Evolutionary conservation across 2,113 vertebrate genomes (phyloP).

Genomic region (Aphelocoma coerulescens): DNA sequence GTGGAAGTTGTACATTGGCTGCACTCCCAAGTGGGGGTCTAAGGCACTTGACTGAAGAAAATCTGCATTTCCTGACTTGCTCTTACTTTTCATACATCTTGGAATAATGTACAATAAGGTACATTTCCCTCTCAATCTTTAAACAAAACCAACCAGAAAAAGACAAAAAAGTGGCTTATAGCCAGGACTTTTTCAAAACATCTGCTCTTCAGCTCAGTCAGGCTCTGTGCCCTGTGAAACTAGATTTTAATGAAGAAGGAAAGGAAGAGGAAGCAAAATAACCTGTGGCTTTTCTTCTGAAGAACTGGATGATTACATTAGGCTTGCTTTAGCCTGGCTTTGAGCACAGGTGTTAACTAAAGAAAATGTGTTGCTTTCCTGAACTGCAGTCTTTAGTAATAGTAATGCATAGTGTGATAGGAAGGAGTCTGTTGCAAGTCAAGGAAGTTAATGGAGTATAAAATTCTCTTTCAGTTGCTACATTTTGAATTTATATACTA

Average conservation of each 20-base stretch:
- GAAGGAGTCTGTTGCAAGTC: background rate
- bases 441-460: background rate
- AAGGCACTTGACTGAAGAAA: background rate
- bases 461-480: background rate
- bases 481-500: background rate
- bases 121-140: background rate
- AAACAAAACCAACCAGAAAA: constrained; percentile 3
- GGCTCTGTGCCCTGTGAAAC: constrained; percentile 17
- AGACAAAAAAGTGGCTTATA: background rate
- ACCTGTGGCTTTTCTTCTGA: constrained; percentile 56
- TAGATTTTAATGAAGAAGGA: constrained; percentile 44
- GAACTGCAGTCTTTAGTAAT: background rate
- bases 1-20: background rate
- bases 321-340: background rate
- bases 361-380: background rate
- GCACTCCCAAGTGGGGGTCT: background rate
- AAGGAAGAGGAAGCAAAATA: constrained; percentile 56
- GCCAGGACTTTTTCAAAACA: constrained; percentile 22
- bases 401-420: background rate
- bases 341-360: constrained; percentile 15
- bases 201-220: background rate
- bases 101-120: background rate
- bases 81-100: background rate
- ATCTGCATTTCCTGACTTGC: background rate
- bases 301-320: constrained; percentile 9